Evolutionary conservation across 2,113 vertebrate species (phyloP).

Genomic region (Hystrix brachyura): DNA sequence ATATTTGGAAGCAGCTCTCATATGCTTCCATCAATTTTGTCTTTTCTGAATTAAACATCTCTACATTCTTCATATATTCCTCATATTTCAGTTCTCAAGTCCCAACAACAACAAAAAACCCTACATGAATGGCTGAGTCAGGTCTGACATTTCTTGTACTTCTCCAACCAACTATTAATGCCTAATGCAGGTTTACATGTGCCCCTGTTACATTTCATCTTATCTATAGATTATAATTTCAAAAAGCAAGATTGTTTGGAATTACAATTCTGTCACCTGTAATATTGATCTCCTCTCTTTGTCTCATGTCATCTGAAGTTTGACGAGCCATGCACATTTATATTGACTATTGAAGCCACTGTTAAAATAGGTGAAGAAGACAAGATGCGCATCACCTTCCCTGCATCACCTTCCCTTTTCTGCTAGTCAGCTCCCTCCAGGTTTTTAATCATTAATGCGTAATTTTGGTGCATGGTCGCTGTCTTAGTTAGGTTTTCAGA

Average conservation of each 20-base stretch:
- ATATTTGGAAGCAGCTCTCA: not conserved
- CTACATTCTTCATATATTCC: not conserved
- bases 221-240: constrained; percentile 25
- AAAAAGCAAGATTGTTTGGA: not conserved
- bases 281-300: not conserved
- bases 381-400: not conserved
- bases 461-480: not conserved
- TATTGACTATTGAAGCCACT: not conserved
- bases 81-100: not conserved
- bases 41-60: constrained; percentile 33
- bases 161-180: not conserved
- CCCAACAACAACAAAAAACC: not conserved
- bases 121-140: not conserved
- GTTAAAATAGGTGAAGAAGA: not conserved
- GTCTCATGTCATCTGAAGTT: not conserved
- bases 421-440: not conserved
- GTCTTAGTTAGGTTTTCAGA: too few relatives aligned
- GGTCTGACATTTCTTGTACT: not conserved
- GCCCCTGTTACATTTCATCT: not conserved
- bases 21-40: not conserved
- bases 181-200: not conserved
- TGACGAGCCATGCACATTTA: not conserved
- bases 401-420: not conserved
- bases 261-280: not conserved
- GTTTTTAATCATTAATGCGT: constrained; percentile 46